phyloP scores from a whole-genome alignment of 2,888 invertebrate species.

The Phania funesta region DNA sequence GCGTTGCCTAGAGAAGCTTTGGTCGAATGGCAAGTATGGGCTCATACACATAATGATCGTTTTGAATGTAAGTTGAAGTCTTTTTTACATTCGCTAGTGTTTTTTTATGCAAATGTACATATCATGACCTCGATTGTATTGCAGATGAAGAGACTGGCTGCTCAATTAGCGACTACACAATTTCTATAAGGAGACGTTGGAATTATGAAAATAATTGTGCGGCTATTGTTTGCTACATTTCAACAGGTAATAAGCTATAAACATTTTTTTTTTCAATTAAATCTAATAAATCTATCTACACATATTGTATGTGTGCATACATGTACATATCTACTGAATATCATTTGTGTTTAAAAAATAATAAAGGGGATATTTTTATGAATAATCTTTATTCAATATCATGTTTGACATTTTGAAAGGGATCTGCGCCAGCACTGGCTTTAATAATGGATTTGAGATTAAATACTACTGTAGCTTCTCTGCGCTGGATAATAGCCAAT shows the following conservation, averaged over 20 bases:
- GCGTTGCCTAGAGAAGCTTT: conserved; percentile 89
- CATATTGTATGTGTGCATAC: too few relatives aligned
- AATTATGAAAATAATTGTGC: conserved; percentile 94
- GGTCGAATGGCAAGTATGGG: conserved; percentile 97
- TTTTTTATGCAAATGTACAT: neutral
- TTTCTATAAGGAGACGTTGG: conserved; percentile 91
- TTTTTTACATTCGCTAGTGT: neutral
- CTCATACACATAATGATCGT: conserved; percentile 91
- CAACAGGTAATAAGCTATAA: conserved; percentile 81
- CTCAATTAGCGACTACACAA: conserved; percentile 89
- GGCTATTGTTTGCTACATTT: conserved; percentile 91
- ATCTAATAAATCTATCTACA: too few relatives aligned
- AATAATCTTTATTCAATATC: too few relatives aligned
- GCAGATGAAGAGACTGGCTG: conserved; percentile 95
- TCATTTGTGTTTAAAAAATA: too few relatives aligned
- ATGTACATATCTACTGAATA: too few relatives aligned
- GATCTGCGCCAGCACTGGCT: too few relatives aligned
- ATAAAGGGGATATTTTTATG: too few relatives aligned
- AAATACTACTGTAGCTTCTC: too few relatives aligned
- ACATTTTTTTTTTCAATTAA: too few relatives aligned
- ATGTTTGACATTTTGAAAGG: too few relatives aligned
- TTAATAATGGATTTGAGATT: too few relatives aligned
- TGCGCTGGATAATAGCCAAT: too few relatives aligned
- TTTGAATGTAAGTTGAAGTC: conserved; percentile 91
- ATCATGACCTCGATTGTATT: conserved; percentile 11